Evolutionary conservation across 2,113 vertebrate species (phyloP).

Genomic region (Synchiropus splendidus): DNA sequence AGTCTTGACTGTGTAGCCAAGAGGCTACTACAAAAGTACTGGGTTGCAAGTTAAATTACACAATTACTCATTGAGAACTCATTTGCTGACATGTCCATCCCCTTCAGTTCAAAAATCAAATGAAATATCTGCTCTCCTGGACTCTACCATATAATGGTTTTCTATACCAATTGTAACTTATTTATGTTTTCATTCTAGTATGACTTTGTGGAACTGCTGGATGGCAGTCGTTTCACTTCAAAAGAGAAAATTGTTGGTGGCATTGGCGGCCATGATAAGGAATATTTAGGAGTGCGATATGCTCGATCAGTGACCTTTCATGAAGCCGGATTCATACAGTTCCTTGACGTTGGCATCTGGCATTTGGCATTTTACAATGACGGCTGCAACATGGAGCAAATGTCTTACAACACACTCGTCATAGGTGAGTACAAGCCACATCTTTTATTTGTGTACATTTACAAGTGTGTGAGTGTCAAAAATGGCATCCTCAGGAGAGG

Average conservation of each 20-base stretch:
- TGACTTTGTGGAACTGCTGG: conserved; percentile 93
- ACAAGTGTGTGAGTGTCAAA: too few species aligned
- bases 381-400: conserved; percentile 84
- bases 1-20: too few species aligned
- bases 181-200: conserved; percentile 67
- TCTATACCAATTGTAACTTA: neutral
- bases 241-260: conserved; percentile 86
- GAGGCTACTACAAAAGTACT: too few species aligned
- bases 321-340: conserved; percentile 94
- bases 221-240: conserved; percentile 86
- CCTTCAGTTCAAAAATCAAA: too few species aligned
- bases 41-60: too few species aligned
- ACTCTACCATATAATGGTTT: too few species aligned
- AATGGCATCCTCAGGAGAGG: too few species aligned
- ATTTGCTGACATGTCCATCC: too few species aligned
- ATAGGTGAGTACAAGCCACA: conserved; percentile 92
- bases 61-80: too few species aligned
- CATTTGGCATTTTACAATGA: conserved; percentile 98
- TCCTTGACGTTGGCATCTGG: conserved; percentile 94
- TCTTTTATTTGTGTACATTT: too few species aligned
- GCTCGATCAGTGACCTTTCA: conserved; percentile 81
- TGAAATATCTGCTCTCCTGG: too few species aligned
- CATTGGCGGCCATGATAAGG: conserved; percentile 51
- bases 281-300: conserved; percentile 49
- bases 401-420: conserved; percentile 89